Evolutionary conservation across 2,113 vertebrate species (phyloP), one percentile per base, ranked within the genome.

Genomic region (Phodopus roborovskii): DNA sequence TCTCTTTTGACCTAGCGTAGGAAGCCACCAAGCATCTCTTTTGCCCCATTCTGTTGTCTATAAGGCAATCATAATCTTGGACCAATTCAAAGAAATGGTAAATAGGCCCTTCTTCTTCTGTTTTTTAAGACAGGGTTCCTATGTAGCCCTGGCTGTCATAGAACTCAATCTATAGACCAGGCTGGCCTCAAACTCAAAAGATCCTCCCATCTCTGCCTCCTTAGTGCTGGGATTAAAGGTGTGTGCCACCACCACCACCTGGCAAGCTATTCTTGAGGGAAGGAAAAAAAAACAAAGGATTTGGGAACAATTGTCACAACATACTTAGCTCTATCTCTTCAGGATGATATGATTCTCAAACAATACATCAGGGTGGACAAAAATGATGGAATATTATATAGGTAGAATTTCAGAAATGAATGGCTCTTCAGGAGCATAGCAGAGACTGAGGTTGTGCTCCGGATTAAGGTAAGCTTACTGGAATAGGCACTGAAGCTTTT

Each of bases 341-440:
- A 95, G 71, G 79, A 87, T 78, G 66, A 33, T 84, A 78, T 90
- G 79, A 88, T 94, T 96, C 15, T 92, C 70, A 87, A 90, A 64
- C 7, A 82, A 75, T 58, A 89, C 4, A 39, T 70, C 19, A 77
- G 56, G 53, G 1, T 79, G 45, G 28, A 66, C 24, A 90, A 95
- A 95, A 78, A 91, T 84, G 8, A 94, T 78, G 22, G 45, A 33
- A 88, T n/a, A 87, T 74, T 73, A 66, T 64, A 87, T 66, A 92
- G 83, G 22, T 28, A 1, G 16, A 83, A 83, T 81, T 15, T 86
- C 70, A 92, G 70, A 83, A 62, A 88, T 84, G 39, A 88, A 68
- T 73, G 39, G 90, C 83, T 7, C 33, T 19, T 70, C 33, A 83
- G 33, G 9, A 87, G 36, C 16, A 45, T 5, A 42, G 60, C 45